phyloP scores from a whole-genome alignment of 2,113 vertebrate species.

The Melospiza melodia region DNA sequence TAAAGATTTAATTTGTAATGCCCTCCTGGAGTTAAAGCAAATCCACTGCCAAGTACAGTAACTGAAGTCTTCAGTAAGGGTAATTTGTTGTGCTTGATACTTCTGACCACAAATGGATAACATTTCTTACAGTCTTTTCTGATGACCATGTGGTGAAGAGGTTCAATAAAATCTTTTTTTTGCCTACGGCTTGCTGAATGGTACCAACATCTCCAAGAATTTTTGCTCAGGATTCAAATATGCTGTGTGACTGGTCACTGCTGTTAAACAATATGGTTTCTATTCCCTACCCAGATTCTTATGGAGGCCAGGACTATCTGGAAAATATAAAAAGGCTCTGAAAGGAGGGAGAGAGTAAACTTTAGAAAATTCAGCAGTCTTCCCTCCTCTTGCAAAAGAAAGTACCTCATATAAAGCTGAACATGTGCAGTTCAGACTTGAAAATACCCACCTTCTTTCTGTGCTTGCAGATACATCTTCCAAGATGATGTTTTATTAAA shows the following conservation, averaged over 20 bases:
- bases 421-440: background rate
- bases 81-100: background rate
- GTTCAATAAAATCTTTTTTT: background rate
- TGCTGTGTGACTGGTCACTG: background rate
- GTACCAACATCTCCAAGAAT: background rate
- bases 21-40: background rate
- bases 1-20: background rate
- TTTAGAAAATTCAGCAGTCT: background rate
- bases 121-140: background rate
- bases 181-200: background rate
- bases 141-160: background rate
- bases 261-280: background rate
- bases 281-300: background rate
- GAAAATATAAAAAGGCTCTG: background rate
- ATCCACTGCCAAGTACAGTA: background rate
- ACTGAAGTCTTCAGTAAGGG: background rate
- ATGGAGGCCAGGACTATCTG: background rate
- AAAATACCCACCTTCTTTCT: accelerated
- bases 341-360: background rate
- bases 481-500: background rate
- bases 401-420: background rate
- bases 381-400: background rate
- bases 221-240: slow-evolving; percentile 12
- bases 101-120: background rate
- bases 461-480: background rate